Evolutionary conservation across 2,888 invertebrate species (phyloP).

Genomic region (Cheilosia variabilis): DNA sequence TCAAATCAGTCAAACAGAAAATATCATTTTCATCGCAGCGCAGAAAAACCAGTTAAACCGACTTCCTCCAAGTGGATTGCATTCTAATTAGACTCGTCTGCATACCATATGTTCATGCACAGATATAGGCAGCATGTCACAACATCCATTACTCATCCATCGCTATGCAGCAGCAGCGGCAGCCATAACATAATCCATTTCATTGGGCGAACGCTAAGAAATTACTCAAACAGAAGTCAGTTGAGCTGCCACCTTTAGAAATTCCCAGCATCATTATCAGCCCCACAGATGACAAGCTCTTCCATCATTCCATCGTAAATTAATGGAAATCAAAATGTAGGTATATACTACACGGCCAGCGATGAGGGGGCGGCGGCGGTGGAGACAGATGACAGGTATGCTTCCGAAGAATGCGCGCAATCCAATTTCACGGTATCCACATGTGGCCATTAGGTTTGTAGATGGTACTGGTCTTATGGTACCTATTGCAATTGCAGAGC

Average conservation of each 20-base stretch:
- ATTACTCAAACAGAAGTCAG: conserved; percentile 71
- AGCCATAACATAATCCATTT: conserved; percentile 49
- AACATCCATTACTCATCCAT: conserved; percentile 69
- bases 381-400: conserved; percentile 6
- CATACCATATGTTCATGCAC: not conserved
- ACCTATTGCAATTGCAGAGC: conserved; percentile 23
- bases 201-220: conserved; percentile 56
- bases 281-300: conserved; percentile 61
- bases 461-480: not conserved
- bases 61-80: conserved; percentile 10
- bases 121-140: conserved; percentile 49
- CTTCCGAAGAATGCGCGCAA: conserved; percentile 58
- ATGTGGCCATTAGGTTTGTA: conserved; percentile 31
- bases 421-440: conserved; percentile 68
- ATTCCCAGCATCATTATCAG: conserved; percentile 73
- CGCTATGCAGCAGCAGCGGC: not conserved
- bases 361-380: not conserved
- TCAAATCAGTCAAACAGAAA: conserved; percentile 22
- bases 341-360: not conserved
- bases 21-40: not conserved
- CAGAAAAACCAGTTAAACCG: conserved; percentile 40
- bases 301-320: conserved; percentile 66
- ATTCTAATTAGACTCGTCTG: conserved; percentile 54
- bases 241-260: conserved; percentile 68
- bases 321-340: conserved; percentile 59